Conservation (phyloP, 1,140 invertebrate species). For the Cyclina sinensis region DNA sequence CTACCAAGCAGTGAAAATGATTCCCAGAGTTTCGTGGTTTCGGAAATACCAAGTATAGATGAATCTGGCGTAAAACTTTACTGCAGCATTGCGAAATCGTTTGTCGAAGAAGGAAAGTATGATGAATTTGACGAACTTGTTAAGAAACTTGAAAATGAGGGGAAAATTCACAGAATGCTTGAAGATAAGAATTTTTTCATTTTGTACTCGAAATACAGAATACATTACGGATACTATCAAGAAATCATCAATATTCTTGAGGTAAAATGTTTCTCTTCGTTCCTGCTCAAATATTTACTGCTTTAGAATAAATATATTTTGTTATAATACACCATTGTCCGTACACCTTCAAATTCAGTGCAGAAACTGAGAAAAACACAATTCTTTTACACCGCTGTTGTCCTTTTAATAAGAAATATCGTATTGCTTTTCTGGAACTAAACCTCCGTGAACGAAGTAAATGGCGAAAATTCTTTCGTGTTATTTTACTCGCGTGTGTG, state of each 20-base stretch:
- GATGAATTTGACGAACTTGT: neutral
- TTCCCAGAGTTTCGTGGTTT: neutral
- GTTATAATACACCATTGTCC: neutral
- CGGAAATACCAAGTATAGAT: too few relatives aligned
- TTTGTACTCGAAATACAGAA: conserved; percentile 14
- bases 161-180: neutral
- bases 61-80: neutral
- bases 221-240: neutral
- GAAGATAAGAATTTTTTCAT: neutral
- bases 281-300: neutral
- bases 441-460: too few relatives aligned
- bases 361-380: too few relatives aligned
- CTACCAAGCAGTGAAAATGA: neutral
- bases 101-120: neutral
- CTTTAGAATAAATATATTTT: neutral
- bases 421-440: too few relatives aligned
- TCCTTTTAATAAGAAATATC: too few relatives aligned
- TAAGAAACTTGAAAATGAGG: neutral
- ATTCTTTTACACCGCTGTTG: too few relatives aligned
- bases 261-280: neutral
- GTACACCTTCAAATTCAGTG: too few relatives aligned
- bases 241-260: conserved; percentile 27
- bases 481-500: too few relatives aligned
- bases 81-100: neutral
- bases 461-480: too few relatives aligned